A percentile compares a stretch with the other conserved stretches of the same genome.
phyloP scores from a whole-genome alignment of 2,113 vertebrate species.

The Marmota flaviventris region DNA sequence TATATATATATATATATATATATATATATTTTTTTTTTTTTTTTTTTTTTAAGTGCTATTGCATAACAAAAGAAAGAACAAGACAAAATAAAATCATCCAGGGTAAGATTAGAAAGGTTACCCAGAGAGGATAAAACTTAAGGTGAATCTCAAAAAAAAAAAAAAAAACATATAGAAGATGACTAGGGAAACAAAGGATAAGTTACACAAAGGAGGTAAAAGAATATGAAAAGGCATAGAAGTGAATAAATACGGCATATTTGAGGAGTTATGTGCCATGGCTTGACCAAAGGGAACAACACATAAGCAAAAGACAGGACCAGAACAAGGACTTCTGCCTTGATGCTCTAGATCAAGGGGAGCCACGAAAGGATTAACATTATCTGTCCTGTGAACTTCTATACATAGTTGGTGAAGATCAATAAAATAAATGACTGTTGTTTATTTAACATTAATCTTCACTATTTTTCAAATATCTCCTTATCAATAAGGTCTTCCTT shows the following conservation, averaged over 20 bases:
- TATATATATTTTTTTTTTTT: too few species aligned
- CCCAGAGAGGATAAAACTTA: background rate
- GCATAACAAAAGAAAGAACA: background rate
- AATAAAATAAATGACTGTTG: background rate
- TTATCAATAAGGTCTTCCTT: too few species aligned
- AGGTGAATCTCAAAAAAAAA: background rate
- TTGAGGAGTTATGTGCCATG: background rate
- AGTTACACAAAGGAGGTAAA: background rate
- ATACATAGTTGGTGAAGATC: background rate
- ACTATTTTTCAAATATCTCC: background rate
- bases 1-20: too few species aligned
- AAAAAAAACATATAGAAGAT: background rate
- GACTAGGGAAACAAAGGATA: background rate
- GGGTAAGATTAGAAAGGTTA: background rate
- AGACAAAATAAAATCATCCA: background rate
- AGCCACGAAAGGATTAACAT: background rate
- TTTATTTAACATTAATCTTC: background rate
- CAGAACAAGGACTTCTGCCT: background rate
- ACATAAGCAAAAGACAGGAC: background rate
- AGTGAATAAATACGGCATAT: background rate
- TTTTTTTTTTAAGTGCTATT: background rate
- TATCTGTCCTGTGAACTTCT: background rate
- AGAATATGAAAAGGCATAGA: background rate
- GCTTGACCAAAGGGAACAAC: background rate
- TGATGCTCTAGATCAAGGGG: background rate